Evolutionary conservation across 2,113 vertebrate genomes (phyloP).

Genomic region (Corythoichthys intestinalis): DNA sequence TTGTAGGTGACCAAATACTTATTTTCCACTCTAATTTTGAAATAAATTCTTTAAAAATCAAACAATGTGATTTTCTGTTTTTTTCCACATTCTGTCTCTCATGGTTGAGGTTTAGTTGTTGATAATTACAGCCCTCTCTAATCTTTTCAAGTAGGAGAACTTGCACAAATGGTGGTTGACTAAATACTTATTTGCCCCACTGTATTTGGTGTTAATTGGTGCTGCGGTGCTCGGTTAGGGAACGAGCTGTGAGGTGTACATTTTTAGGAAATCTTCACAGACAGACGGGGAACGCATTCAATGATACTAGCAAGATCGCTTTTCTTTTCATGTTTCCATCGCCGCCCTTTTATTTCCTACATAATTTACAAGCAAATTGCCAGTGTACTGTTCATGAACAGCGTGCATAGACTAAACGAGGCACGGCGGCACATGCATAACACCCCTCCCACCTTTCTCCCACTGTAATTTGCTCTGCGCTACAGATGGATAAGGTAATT

Average conservation of each 20-base stretch:
- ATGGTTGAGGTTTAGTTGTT: too few relatives aligned
- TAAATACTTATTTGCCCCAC: too few relatives aligned
- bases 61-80: too few relatives aligned
- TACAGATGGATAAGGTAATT: constrained; percentile 46
- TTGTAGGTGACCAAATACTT: too few relatives aligned
- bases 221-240: constrained; percentile 39
- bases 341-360: constrained; percentile 11
- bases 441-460: constrained; percentile 1
- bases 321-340: constrained; percentile 18
- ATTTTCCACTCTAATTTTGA: too few relatives aligned
- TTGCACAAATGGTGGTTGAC: too few relatives aligned
- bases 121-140: too few relatives aligned
- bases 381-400: constrained; percentile 9
- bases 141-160: too few relatives aligned
- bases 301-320: constrained; percentile 39
- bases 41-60: too few relatives aligned
- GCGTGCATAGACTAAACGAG: not conserved
- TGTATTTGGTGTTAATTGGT: constrained; percentile 58
- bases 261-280: constrained; percentile 37
- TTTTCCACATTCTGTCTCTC: too few relatives aligned
- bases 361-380: constrained; percentile 51
- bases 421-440: constrained; percentile 8
- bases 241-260: constrained; percentile 46
- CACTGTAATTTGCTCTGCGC: constrained; percentile 37
- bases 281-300: constrained; percentile 39